Evolutionary conservation across 1,140 invertebrate species (phyloP), one percentile per base, ranked within the genome.

Genomic region (Choristoneura fumiferana): DNA sequence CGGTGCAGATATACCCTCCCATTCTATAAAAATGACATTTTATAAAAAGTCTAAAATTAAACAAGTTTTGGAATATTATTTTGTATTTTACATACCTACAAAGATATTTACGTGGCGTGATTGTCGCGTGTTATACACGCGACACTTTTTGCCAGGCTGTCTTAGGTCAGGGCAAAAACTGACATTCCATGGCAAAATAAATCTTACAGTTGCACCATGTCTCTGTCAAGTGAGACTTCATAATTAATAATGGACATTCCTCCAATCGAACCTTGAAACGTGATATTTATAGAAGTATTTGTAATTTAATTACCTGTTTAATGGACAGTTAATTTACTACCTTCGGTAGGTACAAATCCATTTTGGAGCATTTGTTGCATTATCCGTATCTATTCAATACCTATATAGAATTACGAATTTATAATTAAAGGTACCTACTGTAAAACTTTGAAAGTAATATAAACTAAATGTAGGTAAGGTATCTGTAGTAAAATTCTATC

Each of bases 111-210:
- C 22, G 18, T 49, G n/a, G 43, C 43, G 18, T 22, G 29, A 49
- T 53, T 14, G 10, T n/a, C 29, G 10, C 9, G 22, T 29, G 6
- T 29, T 29, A 17, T 9, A 64, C 56, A 36, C 52, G 55, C 33
- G 45, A 57, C 59, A 58, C 38, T 54, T 66, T 65, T 65, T 66
- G 65, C 52, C 22, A 3, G 37, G 12, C 34, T 75, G 79, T 76
- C 84, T 80, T 80, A 78, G 81, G 84, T 74, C 77, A 22, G 4
- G 10, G 69, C 79, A 87, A 87, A 87, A 87, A 87, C 69, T 54
- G 56, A 72, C 66, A 75, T 77, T 71, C 76, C 66, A 55, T 39
- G 45, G 29, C 34, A 62, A 62, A 63, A 80, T 83, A 83, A 79
- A 80, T 86, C 71, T 74, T 60, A 58, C 29, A 67, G 71, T 62